These are phyloP conservation scores for Peucedramus taeniatus DNA, from an alignment of 2,113 vertebrate species.

Conservation along the genomic window DNA sequence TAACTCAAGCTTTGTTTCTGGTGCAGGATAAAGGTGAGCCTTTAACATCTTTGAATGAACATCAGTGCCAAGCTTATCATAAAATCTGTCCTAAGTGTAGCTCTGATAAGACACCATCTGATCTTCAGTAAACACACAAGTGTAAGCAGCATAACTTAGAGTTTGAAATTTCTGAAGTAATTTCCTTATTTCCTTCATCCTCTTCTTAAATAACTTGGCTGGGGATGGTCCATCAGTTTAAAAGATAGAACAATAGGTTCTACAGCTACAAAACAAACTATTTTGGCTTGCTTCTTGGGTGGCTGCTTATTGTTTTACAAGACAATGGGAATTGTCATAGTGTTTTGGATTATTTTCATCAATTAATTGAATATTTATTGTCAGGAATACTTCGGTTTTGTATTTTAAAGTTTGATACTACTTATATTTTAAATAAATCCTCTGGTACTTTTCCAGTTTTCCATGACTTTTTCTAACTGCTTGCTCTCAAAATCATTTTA, in stretches of 20 bases:
- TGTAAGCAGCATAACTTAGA: background rate
- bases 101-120: background rate
- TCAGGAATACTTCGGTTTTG: background rate
- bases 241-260: constrained; percentile 39
- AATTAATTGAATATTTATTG: constrained; percentile 51
- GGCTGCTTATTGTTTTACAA: constrained; percentile 41
- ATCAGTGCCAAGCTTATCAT: background rate
- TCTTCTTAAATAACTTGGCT: background rate
- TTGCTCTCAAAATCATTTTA: background rate
- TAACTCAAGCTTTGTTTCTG: background rate
- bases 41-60: background rate
- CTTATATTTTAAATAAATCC: constrained; percentile 4
- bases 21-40: background rate
- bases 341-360: constrained; percentile 30
- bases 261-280: constrained; percentile 29
- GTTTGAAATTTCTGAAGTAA: background rate
- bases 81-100: background rate
- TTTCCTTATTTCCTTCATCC: constrained; percentile 3
- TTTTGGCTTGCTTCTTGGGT: constrained; percentile 56
- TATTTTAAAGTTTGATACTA: constrained; percentile 15
- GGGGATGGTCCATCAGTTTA: background rate
- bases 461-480: background rate
- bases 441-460: constrained; percentile 19
- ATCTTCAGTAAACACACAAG: background rate
- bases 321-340: constrained; percentile 43